Base-by-base conservation (phyloP, 2,797 vertebrate species). In the Aplochiton taeniatus region DNA sequence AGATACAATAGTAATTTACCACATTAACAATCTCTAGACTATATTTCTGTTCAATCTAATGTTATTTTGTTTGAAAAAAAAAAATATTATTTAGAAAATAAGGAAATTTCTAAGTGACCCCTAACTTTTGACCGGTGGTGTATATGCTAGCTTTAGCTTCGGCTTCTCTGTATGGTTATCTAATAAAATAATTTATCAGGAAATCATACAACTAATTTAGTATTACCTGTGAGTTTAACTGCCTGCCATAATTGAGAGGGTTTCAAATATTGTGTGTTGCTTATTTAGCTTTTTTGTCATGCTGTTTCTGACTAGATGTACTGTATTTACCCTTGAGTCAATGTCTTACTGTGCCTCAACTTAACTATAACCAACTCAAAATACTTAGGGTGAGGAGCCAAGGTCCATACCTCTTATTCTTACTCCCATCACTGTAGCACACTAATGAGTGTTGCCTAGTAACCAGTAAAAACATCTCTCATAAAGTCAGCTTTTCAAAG, bases 381-480 rank as follows among this genome's bases (percentile, higher is more conserved):
- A 31, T 31, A 80, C 70, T 77, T 83, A 47, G 55, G 46, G 20
- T 48, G 44, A 65, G 16, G 46, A n/a, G 41, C n/a, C 20, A 18
- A 17, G 67, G 66, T 81, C 72, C 73, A 65, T 72, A 64, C 66
- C 71, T 84, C 70, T 65, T 19, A 52, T 77, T 67, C 72, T 72
- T 66, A 63, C 17, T 68, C 74, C 63, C 60, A 71, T 84, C 69
- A 82, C 61, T 51, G 49, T 61, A 72, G 66, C 58, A 50, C 74
- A 76, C 80, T 88, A 88, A 89, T 81, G 75, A 90, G 85, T 76
- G 89, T 90, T 91, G 79, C 91, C 78, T 86, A 83, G 91, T 87
- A 89, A 91, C 90, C 65, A 10, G 70, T 80, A 83, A 90, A 31
- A 90, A 88, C 82, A 81, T 84, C 78, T 63, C 72, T 80, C 70